Evolutionary conservation across 2,113 vertebrate genomes (phyloP).

Genomic region (Microcebus ravelobensis): DNA sequence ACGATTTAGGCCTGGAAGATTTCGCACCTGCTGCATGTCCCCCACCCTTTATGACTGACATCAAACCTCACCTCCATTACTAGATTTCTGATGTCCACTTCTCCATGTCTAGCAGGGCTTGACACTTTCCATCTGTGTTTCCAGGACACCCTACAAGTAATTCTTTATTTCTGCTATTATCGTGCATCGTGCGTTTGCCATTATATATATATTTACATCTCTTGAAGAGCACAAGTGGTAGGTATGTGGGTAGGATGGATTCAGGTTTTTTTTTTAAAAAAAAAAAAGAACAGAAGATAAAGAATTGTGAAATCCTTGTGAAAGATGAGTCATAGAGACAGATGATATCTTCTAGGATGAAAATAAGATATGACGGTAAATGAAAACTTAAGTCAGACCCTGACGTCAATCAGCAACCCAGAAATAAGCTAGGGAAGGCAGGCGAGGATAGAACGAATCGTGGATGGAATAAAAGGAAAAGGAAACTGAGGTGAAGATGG

Average conservation of each 20-base stretch:
- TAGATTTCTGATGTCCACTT: background rate
- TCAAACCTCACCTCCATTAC: background rate
- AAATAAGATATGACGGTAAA: background rate
- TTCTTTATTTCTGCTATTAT: background rate
- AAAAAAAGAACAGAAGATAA: background rate
- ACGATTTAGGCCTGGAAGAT: background rate
- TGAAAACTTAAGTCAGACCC: background rate
- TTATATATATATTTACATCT: background rate
- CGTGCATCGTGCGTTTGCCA: background rate
- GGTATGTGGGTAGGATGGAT: background rate
- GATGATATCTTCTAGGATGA: background rate
- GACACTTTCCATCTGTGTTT: background rate
- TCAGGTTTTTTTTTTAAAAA: background rate
- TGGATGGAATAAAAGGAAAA: background rate
- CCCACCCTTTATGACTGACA: background rate
- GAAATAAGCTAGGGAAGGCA: background rate
- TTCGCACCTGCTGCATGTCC: background rate
- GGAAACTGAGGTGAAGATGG: background rate
- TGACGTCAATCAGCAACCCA: background rate
- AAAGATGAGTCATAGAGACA: background rate
- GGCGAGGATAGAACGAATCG: fast-evolving
- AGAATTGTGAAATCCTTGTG: background rate
- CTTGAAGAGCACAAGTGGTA: background rate
- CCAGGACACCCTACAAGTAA: background rate
- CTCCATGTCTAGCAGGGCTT: background rate